Base-by-base conservation (phyloP, 2,888 invertebrate genomes). In the Pristionchus entomophagus region DNA sequence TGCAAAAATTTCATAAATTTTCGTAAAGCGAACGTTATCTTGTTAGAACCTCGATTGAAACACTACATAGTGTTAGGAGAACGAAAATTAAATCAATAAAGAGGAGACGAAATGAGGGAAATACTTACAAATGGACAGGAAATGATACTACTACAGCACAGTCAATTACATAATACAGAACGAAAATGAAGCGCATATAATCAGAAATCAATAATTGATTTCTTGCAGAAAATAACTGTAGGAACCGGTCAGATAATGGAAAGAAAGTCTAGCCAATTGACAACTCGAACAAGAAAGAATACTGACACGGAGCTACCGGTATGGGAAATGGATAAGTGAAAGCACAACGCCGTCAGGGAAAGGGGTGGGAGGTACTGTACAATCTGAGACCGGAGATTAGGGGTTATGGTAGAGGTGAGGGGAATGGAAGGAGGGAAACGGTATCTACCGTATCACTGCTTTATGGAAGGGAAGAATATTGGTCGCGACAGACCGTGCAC, bases 1-100 rank as follows among this genome's bases (percentile, higher is more conserved):
- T 17, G 56, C 56, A 22, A 56, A 56, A 56, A 56, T 56, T 56
- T 56, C 56, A 56, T 22, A 56, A 56, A 56, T 56, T 56, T 56
- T n/a, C n/a, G n/a, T n/a, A 56, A 69, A 69, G 69, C 69, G 38
- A 41, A 32, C 62, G 32, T 14, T 6, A 69, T 5, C 38, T 38
- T 41, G 69, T 69, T 69, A 41, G 38, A 41, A 69, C 22, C 69
- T 69, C 35, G 17, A 62, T 14, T 2, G 29, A 14, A 62, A 62
- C 62, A 69, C 69, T 69, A 69, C 69, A 69, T n/a, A 10, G 78
- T 51, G 78, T 49, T 49, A 78, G 78, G 41, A 14, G 77, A 26
- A n/a, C 6, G 17, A 12, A 62, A 62, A 62, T n/a, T 6, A n/a
- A n/a, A 49, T 41, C 77, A 77, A 49, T 26, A 14, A 32, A 32